Evolutionary conservation across 2,888 invertebrate genomes (phyloP).

Genomic region (Platycheirus albimanus): DNA sequence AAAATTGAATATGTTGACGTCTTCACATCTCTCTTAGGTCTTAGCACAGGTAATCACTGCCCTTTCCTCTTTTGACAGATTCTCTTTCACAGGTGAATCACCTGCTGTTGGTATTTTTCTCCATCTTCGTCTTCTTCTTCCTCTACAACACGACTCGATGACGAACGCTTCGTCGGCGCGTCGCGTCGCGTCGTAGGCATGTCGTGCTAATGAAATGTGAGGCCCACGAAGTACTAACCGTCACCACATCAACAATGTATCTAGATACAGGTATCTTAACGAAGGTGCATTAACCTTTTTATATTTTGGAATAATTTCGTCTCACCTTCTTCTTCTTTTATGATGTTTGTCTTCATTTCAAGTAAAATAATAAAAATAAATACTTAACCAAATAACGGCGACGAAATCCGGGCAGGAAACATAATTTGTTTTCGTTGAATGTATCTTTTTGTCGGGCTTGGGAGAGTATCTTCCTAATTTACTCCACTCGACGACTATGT

Average conservation of each 20-base stretch:
- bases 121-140: neutral
- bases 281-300: conserved; percentile 64
- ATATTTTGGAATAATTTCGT: conserved; percentile 13
- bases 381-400: conserved; percentile 45
- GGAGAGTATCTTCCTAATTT: conserved; percentile 37
- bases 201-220: conserved; percentile 59
- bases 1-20: neutral
- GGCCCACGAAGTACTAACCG: conserved; percentile 34
- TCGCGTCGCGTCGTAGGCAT: neutral
- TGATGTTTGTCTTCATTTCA: conserved; percentile 26
- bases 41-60: conserved; percentile 27
- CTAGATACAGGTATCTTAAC: neutral
- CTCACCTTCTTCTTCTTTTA: conserved; percentile 2
- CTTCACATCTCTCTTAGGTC: conserved; percentile 33
- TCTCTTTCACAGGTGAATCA: conserved; percentile 58
- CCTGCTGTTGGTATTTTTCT: conserved; percentile 45
- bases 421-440: conserved; percentile 5
- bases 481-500: conserved; percentile 60
- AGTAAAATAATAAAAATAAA: neutral
- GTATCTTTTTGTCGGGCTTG: conserved; percentile 9
- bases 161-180: neutral
- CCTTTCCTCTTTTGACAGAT: conserved; percentile 38
- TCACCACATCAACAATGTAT: conserved; percentile 22
- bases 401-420: conserved; percentile 37
- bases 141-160: too few relatives aligned